These are phyloP conservation scores for Rhizoglyphus robini DNA, from an alignment of 1,140 invertebrate species.

Conservation along the genomic window DNA sequence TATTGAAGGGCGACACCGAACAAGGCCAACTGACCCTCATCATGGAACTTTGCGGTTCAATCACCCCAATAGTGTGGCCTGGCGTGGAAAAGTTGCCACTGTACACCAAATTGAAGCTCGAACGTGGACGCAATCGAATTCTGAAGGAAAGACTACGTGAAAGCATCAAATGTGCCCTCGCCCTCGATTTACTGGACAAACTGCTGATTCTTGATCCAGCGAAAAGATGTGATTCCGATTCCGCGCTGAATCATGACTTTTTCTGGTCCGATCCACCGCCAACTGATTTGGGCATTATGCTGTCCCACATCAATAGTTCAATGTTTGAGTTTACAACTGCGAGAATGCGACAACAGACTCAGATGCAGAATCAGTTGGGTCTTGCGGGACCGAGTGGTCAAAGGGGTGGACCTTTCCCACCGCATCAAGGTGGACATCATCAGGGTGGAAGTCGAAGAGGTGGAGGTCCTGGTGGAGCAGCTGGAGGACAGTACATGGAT, in stretches of 20 bases:
- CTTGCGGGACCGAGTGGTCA: constrained; percentile 17
- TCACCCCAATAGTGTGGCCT: constrained; percentile 70
- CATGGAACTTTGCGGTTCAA: constrained; percentile 88
- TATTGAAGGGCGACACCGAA: constrained; percentile 70
- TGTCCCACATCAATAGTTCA: constrained; percentile 79
- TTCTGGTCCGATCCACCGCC: constrained; percentile 97
- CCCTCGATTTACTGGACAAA: constrained; percentile 85
- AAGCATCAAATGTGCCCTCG: constrained; percentile 81
- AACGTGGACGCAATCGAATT: constrained; percentile 77
- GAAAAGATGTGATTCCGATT: constrained; percentile 78
- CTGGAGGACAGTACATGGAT: constrained; percentile 54
- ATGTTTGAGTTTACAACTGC: constrained; percentile 94
- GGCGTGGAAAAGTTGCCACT: constrained; percentile 82
- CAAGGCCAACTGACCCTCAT: constrained; percentile 91
- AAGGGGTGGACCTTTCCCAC: constrained; percentile 11
- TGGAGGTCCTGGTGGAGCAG: constrained; percentile 30
- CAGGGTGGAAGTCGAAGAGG: background rate
- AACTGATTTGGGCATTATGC: constrained; percentile 75
- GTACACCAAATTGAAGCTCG: constrained; percentile 77
- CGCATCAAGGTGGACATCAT: background rate
- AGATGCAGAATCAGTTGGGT: constrained; percentile 23
- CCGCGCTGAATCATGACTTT: constrained; percentile 90
- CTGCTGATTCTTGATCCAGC: constrained; percentile 78
- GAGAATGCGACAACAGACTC: constrained; percentile 40
- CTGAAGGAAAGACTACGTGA: constrained; percentile 75